Evolutionary conservation across 2,888 invertebrate genomes (phyloP), one percentile per base, ranked within the genome.

Genomic region (Pollenia angustigena): DNA sequence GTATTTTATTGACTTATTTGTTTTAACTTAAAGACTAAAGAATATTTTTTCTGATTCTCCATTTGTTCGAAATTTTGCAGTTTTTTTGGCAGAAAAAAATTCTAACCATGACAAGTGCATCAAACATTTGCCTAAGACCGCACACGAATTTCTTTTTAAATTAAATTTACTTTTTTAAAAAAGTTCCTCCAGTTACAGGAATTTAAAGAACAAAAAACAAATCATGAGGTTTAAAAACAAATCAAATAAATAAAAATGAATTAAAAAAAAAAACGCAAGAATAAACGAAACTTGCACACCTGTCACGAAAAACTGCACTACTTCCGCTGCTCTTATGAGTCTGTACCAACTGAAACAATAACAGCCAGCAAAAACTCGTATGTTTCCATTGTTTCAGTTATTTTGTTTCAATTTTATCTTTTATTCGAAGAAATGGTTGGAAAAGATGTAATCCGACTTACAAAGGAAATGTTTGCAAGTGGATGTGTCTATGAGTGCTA

Each of bases 261-360:
- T 6, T 32, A 6, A 32, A 32, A 32, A 9, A 32, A 32, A 32
- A 66, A 66, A 18, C 18, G 18, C 18, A 64, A 64, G 12, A 69
- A 54, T 12, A 11, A 71, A 71, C 2, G 1, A 71, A 71, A 54
- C n/a, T 8, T 46, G 23, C 46, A 14, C 71, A 56, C 71, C 56
- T 71, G 54, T 71, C 44, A 56, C 44, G 42, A 18, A 42, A 9
- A 23, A 23, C 66, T 50, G 50, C 16, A 14, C 40, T 69, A 52
- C 52, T 50, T 52, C 69, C 66, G 48, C n/a, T 68, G 23, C 46
- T 64, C 56, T n/a, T 11, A 18, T 18, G 16, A 18, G 10, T 18
- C 54, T 54, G 10, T 23, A 4, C 32, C 32, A 32, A 4, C 32
- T 32, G 12, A 56, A 56, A 11, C 18, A 54, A 11, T 16, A 54